A percentile compares a stretch with the other conserved stretches of the same genome.
Conservation (phyloP, 2,113 vertebrate species). For the Catagonus wagneri region DNA sequence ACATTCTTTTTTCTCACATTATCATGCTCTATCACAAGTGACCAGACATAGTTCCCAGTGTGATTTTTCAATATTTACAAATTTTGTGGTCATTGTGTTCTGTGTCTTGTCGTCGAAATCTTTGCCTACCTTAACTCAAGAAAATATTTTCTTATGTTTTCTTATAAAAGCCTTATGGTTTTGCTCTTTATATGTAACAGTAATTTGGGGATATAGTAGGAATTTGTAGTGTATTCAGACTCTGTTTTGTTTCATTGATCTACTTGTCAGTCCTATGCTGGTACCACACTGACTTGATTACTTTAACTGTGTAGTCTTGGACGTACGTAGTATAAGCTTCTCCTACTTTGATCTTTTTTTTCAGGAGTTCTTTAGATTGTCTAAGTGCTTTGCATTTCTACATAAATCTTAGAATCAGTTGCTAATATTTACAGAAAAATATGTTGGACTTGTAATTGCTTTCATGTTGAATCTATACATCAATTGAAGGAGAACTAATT, state of each 20-base stretch:
- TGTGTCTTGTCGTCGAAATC: neutral
- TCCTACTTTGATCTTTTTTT: neutral
- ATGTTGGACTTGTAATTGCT: neutral
- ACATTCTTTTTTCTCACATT: no score
- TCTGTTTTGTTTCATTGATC: constrained; percentile 30
- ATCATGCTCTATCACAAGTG: no score
- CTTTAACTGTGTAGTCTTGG: neutral
- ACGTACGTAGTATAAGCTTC: neutral
- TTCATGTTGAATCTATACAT: neutral
- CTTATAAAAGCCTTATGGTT: neutral
- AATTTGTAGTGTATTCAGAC: neutral
- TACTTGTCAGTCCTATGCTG: neutral
- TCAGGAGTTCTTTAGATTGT: neutral
- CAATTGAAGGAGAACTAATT: neutral
- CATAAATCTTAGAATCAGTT: neutral
- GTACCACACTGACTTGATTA: neutral
- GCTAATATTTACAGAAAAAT: neutral
- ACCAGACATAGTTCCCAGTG: no score
- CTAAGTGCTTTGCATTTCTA: constrained; percentile 12
- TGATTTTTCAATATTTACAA: no score
- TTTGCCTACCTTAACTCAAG: neutral
- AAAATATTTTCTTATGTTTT: constrained; percentile 29
- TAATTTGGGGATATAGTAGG: neutral
- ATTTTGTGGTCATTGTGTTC: constrained; percentile 38
- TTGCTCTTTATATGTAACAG: constrained; percentile 6